These are phyloP conservation scores for Ceraclea dissimilis DNA, from an alignment of 2,888 invertebrate species.

Conservation along the genomic window DNA sequence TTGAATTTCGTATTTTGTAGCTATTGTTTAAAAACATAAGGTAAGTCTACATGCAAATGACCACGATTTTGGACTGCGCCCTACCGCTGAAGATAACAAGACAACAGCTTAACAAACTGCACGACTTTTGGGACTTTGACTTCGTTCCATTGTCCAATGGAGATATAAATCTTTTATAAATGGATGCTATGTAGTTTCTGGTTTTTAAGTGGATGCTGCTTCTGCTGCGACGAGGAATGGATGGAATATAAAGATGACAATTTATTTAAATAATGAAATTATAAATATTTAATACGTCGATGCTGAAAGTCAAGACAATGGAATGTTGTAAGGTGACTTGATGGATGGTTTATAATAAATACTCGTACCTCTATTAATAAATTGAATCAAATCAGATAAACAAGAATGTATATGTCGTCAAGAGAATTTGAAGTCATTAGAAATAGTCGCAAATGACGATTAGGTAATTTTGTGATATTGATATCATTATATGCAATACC, in stretches of 20 bases:
- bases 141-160: constrained; percentile 5
- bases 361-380: too few species aligned
- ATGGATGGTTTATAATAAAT: too few species aligned
- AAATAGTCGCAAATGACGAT: too few species aligned
- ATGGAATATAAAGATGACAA: neutral
- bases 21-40: neutral
- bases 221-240: neutral
- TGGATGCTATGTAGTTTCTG: neutral
- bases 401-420: too few species aligned
- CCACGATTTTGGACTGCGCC: neutral
- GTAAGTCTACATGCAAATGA: constrained; percentile 18
- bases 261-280: neutral
- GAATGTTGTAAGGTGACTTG: neutral
- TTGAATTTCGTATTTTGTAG: constrained; percentile 17
- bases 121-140: neutral
- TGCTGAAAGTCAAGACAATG: neutral
- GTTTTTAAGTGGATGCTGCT: neutral
- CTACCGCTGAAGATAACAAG: neutral
- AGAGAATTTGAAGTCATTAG: too few species aligned
- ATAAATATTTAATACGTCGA: neutral
- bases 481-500: too few species aligned
- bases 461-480: too few species aligned
- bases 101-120: neutral
- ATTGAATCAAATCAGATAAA: too few species aligned
- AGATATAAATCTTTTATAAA: constrained; percentile 8